A percentile compares a stretch with the other conserved stretches of the same genome.
Evolutionary conservation across 2,797 vertebrate genomes (phyloP).

Genomic region (Momotus momota): DNA sequence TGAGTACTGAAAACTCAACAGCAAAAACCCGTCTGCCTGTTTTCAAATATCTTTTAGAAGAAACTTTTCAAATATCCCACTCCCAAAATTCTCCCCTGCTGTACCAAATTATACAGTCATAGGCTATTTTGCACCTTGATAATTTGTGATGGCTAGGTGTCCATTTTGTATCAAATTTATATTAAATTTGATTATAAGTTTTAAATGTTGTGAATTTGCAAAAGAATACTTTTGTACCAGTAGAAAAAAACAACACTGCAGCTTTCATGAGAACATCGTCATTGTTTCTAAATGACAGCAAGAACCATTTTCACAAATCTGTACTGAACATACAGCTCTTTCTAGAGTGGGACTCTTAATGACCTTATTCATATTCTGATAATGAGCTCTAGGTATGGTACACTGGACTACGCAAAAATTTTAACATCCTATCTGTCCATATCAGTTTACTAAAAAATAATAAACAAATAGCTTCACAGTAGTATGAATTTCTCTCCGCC

Average conservation of each 20-base stretch:
- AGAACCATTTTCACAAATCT: not conserved
- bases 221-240: not conserved
- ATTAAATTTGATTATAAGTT: not conserved
- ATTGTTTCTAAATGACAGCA: not conserved
- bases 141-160: not conserved
- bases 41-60: not conserved
- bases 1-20: not conserved
- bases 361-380: not conserved
- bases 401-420: not conserved
- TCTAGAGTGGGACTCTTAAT: not conserved
- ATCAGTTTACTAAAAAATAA: not conserved
- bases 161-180: not conserved
- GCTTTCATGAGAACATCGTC: not conserved
- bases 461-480: not conserved
- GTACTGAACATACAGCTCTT: not conserved
- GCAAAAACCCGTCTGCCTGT: not conserved
- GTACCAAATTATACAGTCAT: not conserved
- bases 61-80: not conserved
- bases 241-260: not conserved
- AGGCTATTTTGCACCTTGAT: not conserved
- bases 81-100: not conserved
- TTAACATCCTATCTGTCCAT: not conserved
- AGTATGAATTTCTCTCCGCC: not conserved
- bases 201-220: not conserved
- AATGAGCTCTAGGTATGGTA: not conserved